These are phyloP conservation scores for Athetis lepigone DNA, from an alignment of 2,888 invertebrate species.

Conservation along the genomic window DNA sequence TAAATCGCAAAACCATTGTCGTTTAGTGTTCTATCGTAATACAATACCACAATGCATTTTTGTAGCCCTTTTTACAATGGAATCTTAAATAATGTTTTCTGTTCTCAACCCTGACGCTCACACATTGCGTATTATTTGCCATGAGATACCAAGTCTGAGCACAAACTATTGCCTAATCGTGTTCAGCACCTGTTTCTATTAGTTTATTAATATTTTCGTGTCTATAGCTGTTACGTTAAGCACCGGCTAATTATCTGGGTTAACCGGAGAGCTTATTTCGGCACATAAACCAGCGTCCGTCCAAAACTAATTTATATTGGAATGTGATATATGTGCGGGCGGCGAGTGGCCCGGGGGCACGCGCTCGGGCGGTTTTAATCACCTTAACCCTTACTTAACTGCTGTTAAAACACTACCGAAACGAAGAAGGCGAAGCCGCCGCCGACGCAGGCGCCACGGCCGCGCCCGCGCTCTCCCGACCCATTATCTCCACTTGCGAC, in stretches of 20 bases:
- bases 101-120: slow-evolving; percentile 33
- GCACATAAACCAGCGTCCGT: slow-evolving; percentile 81
- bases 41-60: slow-evolving; percentile 43
- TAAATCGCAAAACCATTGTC: slow-evolving; percentile 34
- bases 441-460: slow-evolving; percentile 75
- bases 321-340: slow-evolving; percentile 88
- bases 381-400: slow-evolving; percentile 81
- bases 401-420: slow-evolving; percentile 82
- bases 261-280: slow-evolving; percentile 81
- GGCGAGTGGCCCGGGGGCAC: slow-evolving; percentile 80
- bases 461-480: slow-evolving; percentile 34
- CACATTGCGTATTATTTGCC: slow-evolving; percentile 13
- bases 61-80: slow-evolving; percentile 32
- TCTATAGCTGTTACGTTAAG: slow-evolving; percentile 70
- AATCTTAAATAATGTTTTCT: slow-evolving; percentile 23
- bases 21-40: slow-evolving; percentile 34
- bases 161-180: slow-evolving; percentile 41
- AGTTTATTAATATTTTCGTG: slow-evolving; percentile 62
- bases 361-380: slow-evolving; percentile 83
- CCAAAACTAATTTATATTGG: slow-evolving; percentile 90
- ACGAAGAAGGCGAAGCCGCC: slow-evolving; percentile 67
- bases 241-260: slow-evolving; percentile 77
- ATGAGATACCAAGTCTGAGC: slow-evolving; percentile 13
- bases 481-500: slow-evolving; percentile 61
- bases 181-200: slow-evolving; percentile 46